A percentile compares a stretch with the other conserved stretches of the same genome.
These are phyloP conservation scores for Diarsia brunnea DNA, from an alignment of 2,888 invertebrate genomes.

Conservation along the genomic window DNA sequence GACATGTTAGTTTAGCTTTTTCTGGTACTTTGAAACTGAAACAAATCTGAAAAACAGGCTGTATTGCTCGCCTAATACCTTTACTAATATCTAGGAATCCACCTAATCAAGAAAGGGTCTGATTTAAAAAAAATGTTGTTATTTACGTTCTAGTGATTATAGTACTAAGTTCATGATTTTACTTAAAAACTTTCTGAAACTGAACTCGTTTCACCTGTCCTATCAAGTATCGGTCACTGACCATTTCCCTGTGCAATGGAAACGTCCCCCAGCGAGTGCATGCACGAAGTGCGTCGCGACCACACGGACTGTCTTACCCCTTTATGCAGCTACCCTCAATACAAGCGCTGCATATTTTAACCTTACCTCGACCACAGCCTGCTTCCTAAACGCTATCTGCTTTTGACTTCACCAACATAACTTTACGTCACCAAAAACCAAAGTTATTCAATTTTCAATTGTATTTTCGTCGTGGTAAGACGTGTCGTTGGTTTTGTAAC, in stretches of 20 bases:
- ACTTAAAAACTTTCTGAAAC: not conserved
- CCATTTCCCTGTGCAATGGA: conserved; percentile 63
- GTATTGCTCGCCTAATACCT: too few species aligned
- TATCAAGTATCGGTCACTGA: not conserved
- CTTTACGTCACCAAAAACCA: conserved; percentile 43
- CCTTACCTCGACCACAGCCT: conserved; percentile 83
- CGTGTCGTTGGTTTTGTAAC: conserved; percentile 13
- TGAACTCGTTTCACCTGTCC: not conserved
- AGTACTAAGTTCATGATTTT: not conserved
- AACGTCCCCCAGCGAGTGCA: conserved; percentile 70
- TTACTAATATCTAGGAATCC: too few species aligned
- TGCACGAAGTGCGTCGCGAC: conserved; percentile 78
- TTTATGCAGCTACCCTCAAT: conserved; percentile 88
- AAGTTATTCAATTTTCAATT: conserved; percentile 56
- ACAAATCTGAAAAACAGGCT: too few species aligned
- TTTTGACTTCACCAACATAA: conserved; percentile 75
- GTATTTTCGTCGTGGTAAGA: conserved; percentile 60
- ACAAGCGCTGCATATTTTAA: conserved; percentile 89
- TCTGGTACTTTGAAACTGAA: not conserved
- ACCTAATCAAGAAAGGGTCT: not conserved
- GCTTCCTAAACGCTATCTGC: conserved; percentile 88
- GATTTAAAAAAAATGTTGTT: not conserved
- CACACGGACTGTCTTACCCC: conserved; percentile 87
- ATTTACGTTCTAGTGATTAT: not conserved
- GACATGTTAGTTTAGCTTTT: too few species aligned